Evolutionary conservation across 2,797 vertebrate species (phyloP).

Genomic region (Galagoides demidoff): DNA sequence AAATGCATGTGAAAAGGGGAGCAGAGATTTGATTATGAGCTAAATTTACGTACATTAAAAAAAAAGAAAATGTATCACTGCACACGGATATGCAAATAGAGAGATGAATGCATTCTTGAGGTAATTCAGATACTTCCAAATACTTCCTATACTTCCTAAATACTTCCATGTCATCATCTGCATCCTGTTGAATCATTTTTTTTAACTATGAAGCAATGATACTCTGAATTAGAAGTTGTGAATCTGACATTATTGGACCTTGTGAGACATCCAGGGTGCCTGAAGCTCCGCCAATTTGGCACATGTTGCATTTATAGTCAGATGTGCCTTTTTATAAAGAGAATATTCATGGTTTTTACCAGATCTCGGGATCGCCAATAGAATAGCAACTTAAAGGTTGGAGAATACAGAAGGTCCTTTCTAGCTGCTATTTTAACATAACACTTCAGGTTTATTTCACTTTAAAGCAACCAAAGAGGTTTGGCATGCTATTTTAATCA

Average conservation of each 20-base stretch:
- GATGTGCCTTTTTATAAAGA: background rate
- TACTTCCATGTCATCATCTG: background rate
- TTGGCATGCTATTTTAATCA: slow-evolving; percentile 72
- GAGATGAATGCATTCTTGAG: background rate
- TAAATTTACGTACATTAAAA: background rate
- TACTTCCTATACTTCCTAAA: no score
- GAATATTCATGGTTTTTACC: background rate
- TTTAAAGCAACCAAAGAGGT: slow-evolving; percentile 55
- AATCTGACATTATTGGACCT: background rate
- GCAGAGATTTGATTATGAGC: background rate
- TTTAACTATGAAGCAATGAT: background rate
- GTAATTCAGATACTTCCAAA: background rate
- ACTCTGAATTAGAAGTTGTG: background rate
- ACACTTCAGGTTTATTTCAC: slow-evolving; percentile 29
- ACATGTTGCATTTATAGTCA: background rate
- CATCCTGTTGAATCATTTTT: background rate
- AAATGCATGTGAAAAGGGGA: background rate
- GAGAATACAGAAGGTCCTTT: background rate
- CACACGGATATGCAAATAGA: background rate
- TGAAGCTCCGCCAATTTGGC: background rate
- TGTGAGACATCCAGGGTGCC: background rate
- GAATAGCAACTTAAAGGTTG: background rate
- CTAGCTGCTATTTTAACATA: background rate
- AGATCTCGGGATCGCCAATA: background rate
- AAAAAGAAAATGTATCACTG: background rate